A percentile compares a stretch with the other conserved stretches of the same genome.
Conservation (phyloP, 2,113 vertebrate species). For the Python bivittatus region DNA sequence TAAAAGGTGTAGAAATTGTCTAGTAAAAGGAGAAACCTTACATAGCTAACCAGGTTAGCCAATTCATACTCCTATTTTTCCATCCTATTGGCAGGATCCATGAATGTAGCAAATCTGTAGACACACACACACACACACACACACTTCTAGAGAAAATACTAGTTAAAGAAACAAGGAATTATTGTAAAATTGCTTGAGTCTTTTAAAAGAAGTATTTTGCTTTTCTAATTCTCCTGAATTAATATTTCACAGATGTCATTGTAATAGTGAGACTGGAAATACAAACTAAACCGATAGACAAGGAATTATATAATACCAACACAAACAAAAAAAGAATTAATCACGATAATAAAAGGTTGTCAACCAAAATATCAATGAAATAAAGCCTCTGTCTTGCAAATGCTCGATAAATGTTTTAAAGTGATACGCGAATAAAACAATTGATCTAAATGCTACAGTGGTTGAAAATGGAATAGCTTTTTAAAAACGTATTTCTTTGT, state of each 20-base stretch:
- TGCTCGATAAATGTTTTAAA: conserved; percentile 58
- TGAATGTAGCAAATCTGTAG: no score
- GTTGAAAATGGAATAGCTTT: conserved; percentile 39
- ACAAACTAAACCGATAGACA: conserved; percentile 52
- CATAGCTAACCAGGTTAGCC: no score
- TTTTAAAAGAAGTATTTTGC: conserved; percentile 36
- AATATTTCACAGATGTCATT: conserved; percentile 55
- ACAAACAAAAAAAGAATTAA: conserved; percentile 57
- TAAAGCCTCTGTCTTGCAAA: conserved; percentile 57
- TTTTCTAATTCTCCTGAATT: conserved; percentile 39
- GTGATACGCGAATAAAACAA: conserved; percentile 58
- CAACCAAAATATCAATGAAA: conserved; percentile 60
- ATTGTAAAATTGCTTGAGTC: not conserved
- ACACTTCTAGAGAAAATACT: no score
- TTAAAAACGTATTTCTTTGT: not conserved
- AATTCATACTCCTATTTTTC: no score
- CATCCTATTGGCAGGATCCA: no score
- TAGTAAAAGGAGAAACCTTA: no score
- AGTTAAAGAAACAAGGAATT: not conserved
- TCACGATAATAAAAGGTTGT: conserved; percentile 65
- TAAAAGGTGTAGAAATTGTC: no score
- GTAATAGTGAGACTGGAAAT: conserved; percentile 56
- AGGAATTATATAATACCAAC: conserved; percentile 58
- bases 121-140: no score
- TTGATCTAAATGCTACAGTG: conserved; percentile 54